These are phyloP conservation scores for Nasalis larvatus DNA, from an alignment of 2,113 vertebrate genomes.

Conservation along the genomic window DNA sequence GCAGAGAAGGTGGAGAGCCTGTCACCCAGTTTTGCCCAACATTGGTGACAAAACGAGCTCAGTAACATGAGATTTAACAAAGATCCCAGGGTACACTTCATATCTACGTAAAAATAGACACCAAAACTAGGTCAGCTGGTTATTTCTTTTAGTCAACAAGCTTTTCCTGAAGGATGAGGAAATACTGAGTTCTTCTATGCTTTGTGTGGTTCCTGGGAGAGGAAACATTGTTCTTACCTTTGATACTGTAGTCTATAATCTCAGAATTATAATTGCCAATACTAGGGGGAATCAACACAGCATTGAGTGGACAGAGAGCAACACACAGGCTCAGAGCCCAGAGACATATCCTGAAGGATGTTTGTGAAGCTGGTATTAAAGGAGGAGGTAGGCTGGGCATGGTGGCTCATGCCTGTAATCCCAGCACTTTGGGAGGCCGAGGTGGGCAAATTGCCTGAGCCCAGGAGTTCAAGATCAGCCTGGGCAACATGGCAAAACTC, in stretches of 20 bases:
- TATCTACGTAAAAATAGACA: not conserved
- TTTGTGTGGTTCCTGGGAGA: not conserved
- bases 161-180: not conserved
- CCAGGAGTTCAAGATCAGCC: too few relatives aligned
- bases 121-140: not conserved
- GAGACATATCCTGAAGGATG: not conserved
- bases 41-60: not conserved
- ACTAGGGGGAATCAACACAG: not conserved
- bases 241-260: not conserved
- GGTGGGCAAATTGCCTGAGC: too few relatives aligned
- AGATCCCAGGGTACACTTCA: not conserved
- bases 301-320: not conserved
- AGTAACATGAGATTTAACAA: not conserved
- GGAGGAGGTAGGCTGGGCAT: not conserved
- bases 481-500: too few relatives aligned
- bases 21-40: not conserved
- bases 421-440: too few relatives aligned
- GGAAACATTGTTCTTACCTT: not conserved
- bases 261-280: not conserved
- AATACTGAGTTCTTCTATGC: not conserved
- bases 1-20: not conserved
- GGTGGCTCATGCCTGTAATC: too few relatives aligned
- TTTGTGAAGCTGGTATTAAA: not conserved
- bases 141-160: not conserved
- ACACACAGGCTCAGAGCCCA: not conserved